Percentiles rank a stretch among this genome's conserved stretches.
phyloP scores from a whole-genome alignment of 2,888 invertebrate species.

The Zaprionus obscuricornis region DNA sequence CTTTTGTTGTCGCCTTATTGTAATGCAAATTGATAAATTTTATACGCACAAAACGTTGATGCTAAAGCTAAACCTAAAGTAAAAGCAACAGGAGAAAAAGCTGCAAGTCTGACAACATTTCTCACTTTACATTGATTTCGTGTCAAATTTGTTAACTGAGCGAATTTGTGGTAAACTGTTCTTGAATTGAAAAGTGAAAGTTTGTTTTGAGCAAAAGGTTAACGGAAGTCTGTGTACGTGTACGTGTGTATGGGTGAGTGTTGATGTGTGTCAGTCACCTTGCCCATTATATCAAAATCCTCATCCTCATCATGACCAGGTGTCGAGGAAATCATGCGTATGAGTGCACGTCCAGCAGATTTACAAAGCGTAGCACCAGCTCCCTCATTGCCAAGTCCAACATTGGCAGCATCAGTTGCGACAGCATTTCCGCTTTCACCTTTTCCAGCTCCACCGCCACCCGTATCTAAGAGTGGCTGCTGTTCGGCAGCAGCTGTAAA shows the following conservation, averaged over 20 bases:
- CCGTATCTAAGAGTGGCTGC: slow-evolving; percentile 64
- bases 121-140: too few species aligned
- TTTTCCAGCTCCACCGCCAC: slow-evolving; percentile 12
- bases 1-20: slow-evolving; percentile 54
- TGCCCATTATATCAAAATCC: slow-evolving; percentile 79
- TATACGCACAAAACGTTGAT: slow-evolving; percentile 15
- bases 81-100: background rate
- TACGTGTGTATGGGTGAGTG: background rate
- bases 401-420: background rate
- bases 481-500: slow-evolving; percentile 48
- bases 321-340: slow-evolving; percentile 77
- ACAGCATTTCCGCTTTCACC: background rate
- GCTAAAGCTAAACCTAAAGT: slow-evolving; percentile 19
- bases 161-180: background rate
- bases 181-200: background rate
- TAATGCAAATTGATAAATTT: slow-evolving; percentile 59
- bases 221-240: slow-evolving; percentile 1
- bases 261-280: slow-evolving; percentile 61
- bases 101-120: slow-evolving; percentile 2
- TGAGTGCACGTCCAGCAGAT: slow-evolving; percentile 73
- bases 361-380: slow-evolving; percentile 70
- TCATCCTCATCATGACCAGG: slow-evolving; percentile 69
- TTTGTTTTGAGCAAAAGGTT: background rate
- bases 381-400: slow-evolving; percentile 51
- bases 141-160: background rate